Evolutionary conservation across 2,888 invertebrate species (phyloP).

Genomic region (Ichneumon xanthorius): DNA sequence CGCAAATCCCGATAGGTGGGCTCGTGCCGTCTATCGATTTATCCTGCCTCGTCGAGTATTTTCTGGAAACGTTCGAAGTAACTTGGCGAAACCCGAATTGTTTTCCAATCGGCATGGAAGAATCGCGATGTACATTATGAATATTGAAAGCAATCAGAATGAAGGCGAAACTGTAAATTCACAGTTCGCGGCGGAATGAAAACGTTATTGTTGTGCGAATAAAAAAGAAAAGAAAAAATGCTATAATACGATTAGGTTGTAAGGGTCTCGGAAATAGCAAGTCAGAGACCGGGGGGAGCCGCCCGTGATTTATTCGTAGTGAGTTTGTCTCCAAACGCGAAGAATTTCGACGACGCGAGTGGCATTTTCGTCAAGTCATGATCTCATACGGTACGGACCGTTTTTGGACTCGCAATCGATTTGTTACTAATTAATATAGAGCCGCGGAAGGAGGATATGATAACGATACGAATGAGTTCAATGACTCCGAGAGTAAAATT

Average conservation of each 20-base stretch:
- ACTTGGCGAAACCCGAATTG: slow-evolving; percentile 41
- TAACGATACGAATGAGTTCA: slow-evolving; percentile 29
- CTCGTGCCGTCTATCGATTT: slow-evolving; percentile 38
- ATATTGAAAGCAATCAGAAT: slow-evolving; percentile 55
- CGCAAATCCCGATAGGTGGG: slow-evolving; percentile 10
- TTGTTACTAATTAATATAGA: slow-evolving; percentile 68
- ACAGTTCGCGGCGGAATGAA: slow-evolving; percentile 51
- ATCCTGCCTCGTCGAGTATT: slow-evolving; percentile 24
- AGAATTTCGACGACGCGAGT: slow-evolving; percentile 51
- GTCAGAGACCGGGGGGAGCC: slow-evolving; percentile 44
- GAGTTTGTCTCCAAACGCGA: slow-evolving; percentile 8
- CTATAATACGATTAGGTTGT: slow-evolving; percentile 51
- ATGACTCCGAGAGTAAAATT: slow-evolving; percentile 35
- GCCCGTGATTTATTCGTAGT: slow-evolving; percentile 26
- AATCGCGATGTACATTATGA: slow-evolving; percentile 53
- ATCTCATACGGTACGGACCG: slow-evolving; percentile 75
- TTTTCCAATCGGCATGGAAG: slow-evolving; percentile 28
- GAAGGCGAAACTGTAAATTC: slow-evolving; percentile 41
- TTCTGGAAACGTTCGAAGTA: slow-evolving; percentile 28
- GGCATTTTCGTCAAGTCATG: slow-evolving; percentile 72
- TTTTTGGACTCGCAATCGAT: slow-evolving; percentile 69
- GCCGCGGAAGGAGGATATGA: slow-evolving; percentile 8
- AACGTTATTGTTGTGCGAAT: slow-evolving; percentile 48
- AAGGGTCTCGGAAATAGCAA: slow-evolving; percentile 41
- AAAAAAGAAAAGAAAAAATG: neutral